Base-by-base conservation (phyloP, 2,888 invertebrate species). In the Leptura quadrifasciata region DNA sequence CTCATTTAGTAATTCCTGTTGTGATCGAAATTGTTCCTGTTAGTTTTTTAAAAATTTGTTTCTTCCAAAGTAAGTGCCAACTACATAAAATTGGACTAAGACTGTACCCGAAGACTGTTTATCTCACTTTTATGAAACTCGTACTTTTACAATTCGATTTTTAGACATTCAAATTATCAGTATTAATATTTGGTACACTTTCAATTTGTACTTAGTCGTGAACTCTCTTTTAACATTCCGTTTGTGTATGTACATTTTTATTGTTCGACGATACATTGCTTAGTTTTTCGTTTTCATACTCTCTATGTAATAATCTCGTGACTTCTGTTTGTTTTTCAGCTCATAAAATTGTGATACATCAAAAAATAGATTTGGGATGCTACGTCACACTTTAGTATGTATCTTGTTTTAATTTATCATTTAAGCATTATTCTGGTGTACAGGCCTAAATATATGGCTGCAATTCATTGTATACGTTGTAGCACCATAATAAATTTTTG, bases 401-500 rank as follows among this genome's bases (percentile, higher is more conserved):
- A 57, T 68, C 52, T 75, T 64, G 71, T 75, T 72, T 76, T 75
- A 71, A 52, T 63, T 54, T 54, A 55, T 54, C 31, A 39, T 69
- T 69, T 58, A 69, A 69, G 58, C 24, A 15, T 68, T 74, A 55
- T 69, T 79, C 74, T 74, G 73, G 78, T 80, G 76, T 78, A 80
- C 77, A 74, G 78, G 78, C 80, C 76, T 76, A 74, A 76, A 75
- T 75, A 71, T 60, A 68, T 64, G 80, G 79, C 82, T 81, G 75
- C 75, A 78, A 79, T 79, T 83, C 77, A 80, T 83, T 85, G 84
- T 85, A 85, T 84, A 84, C 84, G 83, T 85, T 84, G 79, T 82
- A 83, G 82, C 82, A 81, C 81, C 76, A 79, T 79, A 81, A 79
- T 82, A 83, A 82, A 83, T 78, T 84, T 83, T 85, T 84, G 84